Evolutionary conservation across 2,888 invertebrate species (phyloP).

Genomic region (Metalampra italica): DNA sequence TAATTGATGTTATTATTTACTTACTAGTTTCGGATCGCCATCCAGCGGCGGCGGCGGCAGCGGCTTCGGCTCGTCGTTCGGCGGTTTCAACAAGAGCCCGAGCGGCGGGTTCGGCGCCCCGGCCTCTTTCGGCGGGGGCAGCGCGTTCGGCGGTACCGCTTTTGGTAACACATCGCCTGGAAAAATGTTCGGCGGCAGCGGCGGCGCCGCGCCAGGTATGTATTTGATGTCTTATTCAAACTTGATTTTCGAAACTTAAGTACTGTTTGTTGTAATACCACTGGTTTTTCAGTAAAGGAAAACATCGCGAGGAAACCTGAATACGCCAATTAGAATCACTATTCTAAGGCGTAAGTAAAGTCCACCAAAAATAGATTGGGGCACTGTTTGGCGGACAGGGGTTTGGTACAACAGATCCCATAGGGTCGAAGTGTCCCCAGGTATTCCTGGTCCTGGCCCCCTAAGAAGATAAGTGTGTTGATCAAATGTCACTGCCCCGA

Average conservation of each 20-base stretch:
- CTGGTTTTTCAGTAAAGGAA: too few species aligned
- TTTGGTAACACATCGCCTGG: constrained; percentile 75
- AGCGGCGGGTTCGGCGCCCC: constrained; percentile 55
- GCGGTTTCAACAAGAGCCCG: constrained; percentile 64
- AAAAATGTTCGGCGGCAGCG: constrained; percentile 57
- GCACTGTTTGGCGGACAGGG: too few species aligned
- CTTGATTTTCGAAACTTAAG: neutral
- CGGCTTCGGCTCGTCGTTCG: constrained; percentile 42
- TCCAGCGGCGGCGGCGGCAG: constrained; percentile 18
- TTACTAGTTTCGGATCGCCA: constrained; percentile 47
- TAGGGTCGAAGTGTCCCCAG: too few species aligned
- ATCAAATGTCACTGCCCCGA: too few species aligned
- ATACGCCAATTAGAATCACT: too few species aligned
- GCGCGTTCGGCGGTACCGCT: constrained; percentile 68
- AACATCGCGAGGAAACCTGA: too few species aligned
- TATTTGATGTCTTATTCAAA: constrained; percentile 3
- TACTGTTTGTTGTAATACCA: too few species aligned
- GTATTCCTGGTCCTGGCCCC: too few species aligned
- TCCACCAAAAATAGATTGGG: too few species aligned
- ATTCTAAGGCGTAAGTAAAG: too few species aligned
- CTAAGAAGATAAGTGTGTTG: too few species aligned
- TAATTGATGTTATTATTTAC: neutral
- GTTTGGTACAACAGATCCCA: too few species aligned
- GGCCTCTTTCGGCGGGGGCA: constrained; percentile 71
- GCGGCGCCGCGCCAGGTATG: constrained; percentile 42